Evolutionary conservation across 2,888 invertebrate species (phyloP).

Genomic region (Yponomeuta sedellus): DNA sequence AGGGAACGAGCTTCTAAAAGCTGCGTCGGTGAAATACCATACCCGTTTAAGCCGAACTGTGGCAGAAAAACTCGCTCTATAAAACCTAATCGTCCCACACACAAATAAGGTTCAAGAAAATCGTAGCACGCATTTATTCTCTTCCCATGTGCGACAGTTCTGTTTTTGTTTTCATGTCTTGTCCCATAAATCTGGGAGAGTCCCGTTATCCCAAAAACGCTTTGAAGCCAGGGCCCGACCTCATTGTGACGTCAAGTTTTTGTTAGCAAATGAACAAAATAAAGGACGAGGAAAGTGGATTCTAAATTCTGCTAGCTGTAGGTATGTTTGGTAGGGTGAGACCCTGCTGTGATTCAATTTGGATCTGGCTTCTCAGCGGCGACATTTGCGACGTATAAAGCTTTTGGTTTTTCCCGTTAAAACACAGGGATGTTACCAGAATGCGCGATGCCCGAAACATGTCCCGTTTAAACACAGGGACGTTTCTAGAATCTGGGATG

Average conservation of each 20-base stretch:
- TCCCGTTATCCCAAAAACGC: constrained; percentile 40
- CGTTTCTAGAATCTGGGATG: no score
- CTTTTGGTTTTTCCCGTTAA: no score
- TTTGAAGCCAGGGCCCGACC: neutral
- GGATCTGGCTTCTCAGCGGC: no score
- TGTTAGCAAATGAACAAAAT: neutral
- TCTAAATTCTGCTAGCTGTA: neutral
- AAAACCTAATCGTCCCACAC: neutral
- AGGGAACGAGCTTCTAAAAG: no score
- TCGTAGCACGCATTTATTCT: neutral
- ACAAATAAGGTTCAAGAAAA: neutral
- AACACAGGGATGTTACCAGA: no score
- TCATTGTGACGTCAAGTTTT: constrained; percentile 13
- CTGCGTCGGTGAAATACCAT: no score
- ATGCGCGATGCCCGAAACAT: no score
- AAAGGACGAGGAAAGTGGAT: neutral
- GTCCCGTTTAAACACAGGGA: no score
- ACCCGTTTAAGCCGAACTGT: neutral
- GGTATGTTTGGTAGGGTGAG: neutral
- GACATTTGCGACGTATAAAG: no score
- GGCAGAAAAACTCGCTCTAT: neutral
- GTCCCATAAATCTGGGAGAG: constrained; percentile 41
- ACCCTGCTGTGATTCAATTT: neutral
- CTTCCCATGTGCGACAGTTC: constrained; percentile 3
- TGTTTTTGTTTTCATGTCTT: constrained; percentile 6